These are phyloP conservation scores for Thymelicus acteon DNA, from an alignment of 2,888 invertebrate species.

Conservation along the genomic window DNA sequence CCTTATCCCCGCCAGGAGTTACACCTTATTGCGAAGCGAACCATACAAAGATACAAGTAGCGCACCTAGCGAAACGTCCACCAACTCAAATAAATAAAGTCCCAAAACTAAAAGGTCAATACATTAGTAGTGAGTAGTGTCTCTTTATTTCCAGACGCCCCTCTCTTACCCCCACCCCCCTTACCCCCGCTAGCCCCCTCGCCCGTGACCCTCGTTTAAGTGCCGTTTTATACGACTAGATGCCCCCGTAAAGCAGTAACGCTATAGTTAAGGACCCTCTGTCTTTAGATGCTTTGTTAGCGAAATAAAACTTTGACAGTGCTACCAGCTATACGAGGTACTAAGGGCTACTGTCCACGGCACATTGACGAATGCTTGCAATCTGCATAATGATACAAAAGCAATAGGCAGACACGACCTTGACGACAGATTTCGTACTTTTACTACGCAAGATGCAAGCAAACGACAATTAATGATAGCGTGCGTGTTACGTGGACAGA, in stretches of 20 bases:
- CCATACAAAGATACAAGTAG: too few relatives aligned
- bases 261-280: constrained; percentile 1
- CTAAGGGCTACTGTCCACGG: too few relatives aligned
- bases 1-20: too few relatives aligned
- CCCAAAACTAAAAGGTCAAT: constrained; percentile 24
- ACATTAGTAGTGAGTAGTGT: constrained; percentile 16
- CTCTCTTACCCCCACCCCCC: not conserved
- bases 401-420: too few relatives aligned
- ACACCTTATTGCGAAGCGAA: too few relatives aligned
- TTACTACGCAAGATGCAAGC: too few relatives aligned
- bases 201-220: not conserved
- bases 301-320: not conserved
- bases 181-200: not conserved
- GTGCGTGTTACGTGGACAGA: too few relatives aligned
- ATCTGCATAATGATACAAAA: too few relatives aligned
- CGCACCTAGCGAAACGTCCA: not conserved
- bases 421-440: too few relatives aligned
- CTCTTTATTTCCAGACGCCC: constrained; percentile 9
- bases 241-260: not conserved
- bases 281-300: constrained; percentile 8
- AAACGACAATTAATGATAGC: too few relatives aligned
- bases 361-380: too few relatives aligned
- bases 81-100: not conserved
- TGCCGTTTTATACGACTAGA: constrained; percentile 12
- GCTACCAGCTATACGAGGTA: too few relatives aligned